Evolutionary conservation across 92 coral and sea anemone genomes (phyloP), one percentile per base, ranked within the genome.

Genomic region (Scolanthus callimorphus): DNA sequence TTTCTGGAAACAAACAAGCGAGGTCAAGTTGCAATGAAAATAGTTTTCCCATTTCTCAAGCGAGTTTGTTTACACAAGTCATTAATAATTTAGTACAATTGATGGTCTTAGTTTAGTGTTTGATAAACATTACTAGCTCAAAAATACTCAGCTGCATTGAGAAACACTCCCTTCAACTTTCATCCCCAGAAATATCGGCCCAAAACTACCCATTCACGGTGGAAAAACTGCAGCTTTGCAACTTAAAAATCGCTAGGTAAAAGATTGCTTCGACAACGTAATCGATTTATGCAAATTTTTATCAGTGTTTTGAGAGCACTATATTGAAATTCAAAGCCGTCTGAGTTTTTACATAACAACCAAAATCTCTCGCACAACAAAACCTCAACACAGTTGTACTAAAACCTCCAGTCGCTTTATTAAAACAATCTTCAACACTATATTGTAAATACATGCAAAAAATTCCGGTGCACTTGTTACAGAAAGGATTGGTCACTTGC

Each of bases 81-180:
- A 92, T 92, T 92, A 88, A 84, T 84, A 50, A 83, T 92, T 88
- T 81, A 92, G 79, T 61, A 80, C 73, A 41, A 49, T 12, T 27
- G 39, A 67, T 59, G 57, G 56, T 17, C 61, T 39, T 46, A 9
- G 52, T 46, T 46, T 46, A 46, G 52, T 46, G 52, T 46, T 46
- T 46, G 52, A 46, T 46, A 46, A 46, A 46, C 23, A 46, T 21
- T 6, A 34, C 9, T 34, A 20, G 52, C 8, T 15, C 41, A 34
- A 34, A 15, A 34, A 34, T 34, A 34, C 41, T 34, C 6, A 34
- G 15, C 8, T 34, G 6, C 15, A 34, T 6, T 6, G 15, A 34
- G 8, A 34, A 34, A 34, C 6, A 34, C 15, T 34, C 41, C 15
- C 6, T 34, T 34, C 41, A 34, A 34, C 8, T 6, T 6, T 34